phyloP scores from a whole-genome alignment of 2,113 vertebrate genomes.

The Paralichthys olivaceus region DNA sequence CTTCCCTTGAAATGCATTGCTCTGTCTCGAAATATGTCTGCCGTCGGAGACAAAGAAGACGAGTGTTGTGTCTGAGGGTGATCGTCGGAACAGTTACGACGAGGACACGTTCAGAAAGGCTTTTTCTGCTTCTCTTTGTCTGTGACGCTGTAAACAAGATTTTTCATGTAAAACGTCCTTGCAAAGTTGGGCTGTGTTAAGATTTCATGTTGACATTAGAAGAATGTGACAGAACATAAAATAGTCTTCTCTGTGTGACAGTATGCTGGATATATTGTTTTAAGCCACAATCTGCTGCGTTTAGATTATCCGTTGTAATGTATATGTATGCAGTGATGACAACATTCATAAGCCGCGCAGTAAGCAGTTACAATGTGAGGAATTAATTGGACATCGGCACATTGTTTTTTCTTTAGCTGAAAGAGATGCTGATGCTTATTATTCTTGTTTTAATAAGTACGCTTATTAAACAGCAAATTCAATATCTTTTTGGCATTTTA shows the following conservation, averaged over 20 bases:
- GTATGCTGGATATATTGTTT: neutral
- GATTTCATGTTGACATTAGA: conserved; percentile 5
- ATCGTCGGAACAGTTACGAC: neutral
- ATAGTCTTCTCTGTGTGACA: neutral
- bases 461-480: conserved; percentile 56
- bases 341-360: conserved; percentile 17
- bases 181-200: conserved; percentile 3
- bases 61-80: neutral
- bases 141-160: neutral
- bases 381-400: conserved; percentile 44
- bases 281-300: neutral
- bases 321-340: conserved; percentile 2
- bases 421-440: conserved; percentile 30
- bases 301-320: conserved; percentile 24
- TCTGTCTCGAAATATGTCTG: conserved; percentile 39
- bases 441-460: conserved; percentile 8
- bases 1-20: conserved; percentile 38
- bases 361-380: conserved; percentile 15
- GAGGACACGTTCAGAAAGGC: neutral
- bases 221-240: neutral
- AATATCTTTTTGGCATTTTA: conserved; percentile 61
- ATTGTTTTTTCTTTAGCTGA: conserved; percentile 40
- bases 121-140: neutral
- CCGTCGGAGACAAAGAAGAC: conserved; percentile 29
- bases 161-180: conserved; percentile 8